Evolutionary conservation across 1,140 invertebrate genomes (phyloP).

Genomic region (Mizuhopecten yessoensis): DNA sequence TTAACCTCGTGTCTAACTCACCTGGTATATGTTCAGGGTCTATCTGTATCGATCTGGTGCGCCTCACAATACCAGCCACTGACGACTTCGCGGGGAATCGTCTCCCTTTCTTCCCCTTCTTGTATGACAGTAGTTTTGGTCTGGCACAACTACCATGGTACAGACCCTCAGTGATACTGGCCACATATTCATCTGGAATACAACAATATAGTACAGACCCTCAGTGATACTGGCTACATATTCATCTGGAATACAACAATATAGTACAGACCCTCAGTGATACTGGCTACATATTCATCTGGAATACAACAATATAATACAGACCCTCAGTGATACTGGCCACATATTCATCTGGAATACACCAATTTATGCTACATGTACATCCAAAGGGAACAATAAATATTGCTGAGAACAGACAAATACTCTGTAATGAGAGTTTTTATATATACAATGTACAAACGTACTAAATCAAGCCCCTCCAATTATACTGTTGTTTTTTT

Average conservation of each 20-base stretch:
- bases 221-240: too few relatives aligned
- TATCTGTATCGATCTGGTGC: constrained; percentile 79
- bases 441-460: too few relatives aligned
- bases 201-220: constrained; percentile 21
- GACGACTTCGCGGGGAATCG: constrained; percentile 56
- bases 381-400: too few relatives aligned
- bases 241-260: constrained; percentile 17
- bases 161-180: constrained; percentile 66
- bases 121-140: constrained; percentile 65
- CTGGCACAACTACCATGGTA: constrained; percentile 63
- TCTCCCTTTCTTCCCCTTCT: constrained; percentile 56
- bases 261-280: neutral
- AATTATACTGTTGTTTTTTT: too few relatives aligned
- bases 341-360: too few relatives aligned
- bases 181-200: constrained; percentile 58
- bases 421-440: too few relatives aligned
- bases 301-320: neutral
- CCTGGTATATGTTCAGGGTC: constrained; percentile 75
- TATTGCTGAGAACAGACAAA: too few relatives aligned
- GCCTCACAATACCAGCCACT: constrained; percentile 75
- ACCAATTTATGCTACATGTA: too few relatives aligned
- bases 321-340: neutral
- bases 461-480: too few relatives aligned
- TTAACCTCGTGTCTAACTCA: constrained; percentile 55
- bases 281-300: too few relatives aligned